Evolutionary conservation across 2,888 invertebrate genomes (phyloP).

Genomic region (Pardosa pseudoannulata): DNA sequence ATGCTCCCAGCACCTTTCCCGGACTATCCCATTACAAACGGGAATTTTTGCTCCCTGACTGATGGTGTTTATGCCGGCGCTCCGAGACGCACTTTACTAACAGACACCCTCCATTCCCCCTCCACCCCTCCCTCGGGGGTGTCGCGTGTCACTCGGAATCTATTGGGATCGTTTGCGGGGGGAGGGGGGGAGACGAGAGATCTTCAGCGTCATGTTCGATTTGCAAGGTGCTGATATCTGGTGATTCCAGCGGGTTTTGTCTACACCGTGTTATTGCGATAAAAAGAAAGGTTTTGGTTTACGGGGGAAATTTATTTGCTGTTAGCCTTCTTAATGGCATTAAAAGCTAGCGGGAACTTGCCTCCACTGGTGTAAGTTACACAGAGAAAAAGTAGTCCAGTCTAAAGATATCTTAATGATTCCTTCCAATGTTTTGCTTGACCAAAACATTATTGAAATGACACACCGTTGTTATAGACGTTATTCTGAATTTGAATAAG

Average conservation of each 20-base stretch:
- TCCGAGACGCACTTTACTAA: constrained; percentile 14
- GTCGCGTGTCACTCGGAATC: constrained; percentile 35
- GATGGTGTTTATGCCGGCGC: constrained; percentile 42
- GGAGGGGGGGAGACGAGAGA: not conserved
- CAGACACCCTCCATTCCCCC: too few relatives aligned
- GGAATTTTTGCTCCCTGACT: constrained; percentile 25
- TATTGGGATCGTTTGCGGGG: constrained; percentile 11
- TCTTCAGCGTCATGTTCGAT: constrained; percentile 18
- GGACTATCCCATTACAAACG: constrained; percentile 23
- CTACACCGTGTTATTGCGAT: not conserved
- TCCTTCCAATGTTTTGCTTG: too few relatives aligned
- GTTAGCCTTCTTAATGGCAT: not conserved
- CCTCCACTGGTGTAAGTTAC: too few relatives aligned
- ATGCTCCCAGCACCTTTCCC: not conserved
- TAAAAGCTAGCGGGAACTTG: too few relatives aligned
- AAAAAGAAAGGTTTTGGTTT: not conserved
- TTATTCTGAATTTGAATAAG: too few relatives aligned
- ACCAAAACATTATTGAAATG: too few relatives aligned
- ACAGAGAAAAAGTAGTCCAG: too few relatives aligned
- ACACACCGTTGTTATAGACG: too few relatives aligned
- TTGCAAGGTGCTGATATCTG: constrained; percentile 55
- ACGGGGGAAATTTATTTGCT: not conserved
- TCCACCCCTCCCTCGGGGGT: not conserved
- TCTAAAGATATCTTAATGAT: too few relatives aligned
- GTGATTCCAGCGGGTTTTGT: not conserved